Base-by-base conservation (phyloP, 2,113 vertebrate genomes). In the Calonectris borealis region DNA sequence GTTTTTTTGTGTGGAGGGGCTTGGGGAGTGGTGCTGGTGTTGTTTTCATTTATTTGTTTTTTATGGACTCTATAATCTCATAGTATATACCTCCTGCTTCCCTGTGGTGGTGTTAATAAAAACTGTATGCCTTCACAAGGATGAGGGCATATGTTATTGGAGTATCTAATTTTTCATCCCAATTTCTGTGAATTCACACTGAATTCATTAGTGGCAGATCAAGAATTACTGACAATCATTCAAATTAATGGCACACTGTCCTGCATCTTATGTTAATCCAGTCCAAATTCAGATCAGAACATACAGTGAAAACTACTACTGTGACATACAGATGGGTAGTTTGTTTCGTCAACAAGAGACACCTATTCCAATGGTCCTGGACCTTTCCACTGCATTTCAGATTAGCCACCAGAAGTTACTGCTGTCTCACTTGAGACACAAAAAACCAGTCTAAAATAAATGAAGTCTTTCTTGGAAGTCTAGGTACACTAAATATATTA, bases 251-350 rank as follows among this genome's bases (percentile, higher is more conserved):
- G 40, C 36, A 49, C 18, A 51, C 29, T 77, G 40, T 69, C 27
- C 61, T 46, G 70, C 7, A 93, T 15, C 4, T 81, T 44, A 25
- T 8, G 32, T 6, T 70, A 82, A 86, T 24, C 18, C 27, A 48
- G n/a, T 66, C 55, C 65, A 83, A 83, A 69, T 52, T 36, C 34
- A 49, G 49, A 46, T 70, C 17, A 60, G 55, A 72, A 75, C 12
- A 55, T 1, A 2, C 27, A 68, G 26, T 20, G 12, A 70, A 60
- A 95, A 62, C 34, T 32, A 11, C 52, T 80, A 16, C 25, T 22
- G 25, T 61, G 58, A 44, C 24, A 86, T 18, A 60, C 0, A 0
- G 13, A 13, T 46, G 14, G 62, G 13, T 0, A 2, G 32, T 13
- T 82, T 26, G 18, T 12, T 78, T 48, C 46, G 48, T 66, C n/a